Evolutionary conservation across 2,797 vertebrate genomes (phyloP), one percentile per base, ranked within the genome.

Genomic region (Sebastes dallii): DNA sequence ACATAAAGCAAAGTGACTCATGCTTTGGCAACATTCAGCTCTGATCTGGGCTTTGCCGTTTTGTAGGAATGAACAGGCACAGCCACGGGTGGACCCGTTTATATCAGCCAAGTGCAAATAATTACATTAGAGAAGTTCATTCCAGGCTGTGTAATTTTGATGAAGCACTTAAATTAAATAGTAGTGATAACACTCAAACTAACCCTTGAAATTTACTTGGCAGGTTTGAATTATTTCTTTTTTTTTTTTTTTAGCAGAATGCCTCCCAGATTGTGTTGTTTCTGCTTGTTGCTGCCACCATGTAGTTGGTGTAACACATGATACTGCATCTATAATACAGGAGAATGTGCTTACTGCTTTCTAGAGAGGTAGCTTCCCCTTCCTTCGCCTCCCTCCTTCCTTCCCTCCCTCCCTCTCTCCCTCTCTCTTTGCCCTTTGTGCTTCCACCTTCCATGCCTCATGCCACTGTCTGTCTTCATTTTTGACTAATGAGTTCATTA

Each of bases 401-500:
- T 22, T 66, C 61, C 5, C 22, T 72, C 29, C 55, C 55, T 59
- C 10, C 66, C n/a, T 50, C 52, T 20, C 56, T 55, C 13, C 13
- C 74, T 29, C 56, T 67, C 58, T 24, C 74, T 89, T 75, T 88
- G 66, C 85, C 89, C 87, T 90, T 88, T 90, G 77, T 75, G 83
- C 85, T 29, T 79, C 85, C 80, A 83, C 88, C 70, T 73, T 86
- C 64, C 67, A 66, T 75, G 80, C 86, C 82, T 86, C 77, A 77
- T 78, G 75, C 88, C 77, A 73, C 89, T 93, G 92, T 91, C 93
- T 90, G 92, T 94, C 94, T 93, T 95, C 88, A 93, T 93, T 94
- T 89, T 83, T 80, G 82, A 84, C 88, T 94, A 94, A 95, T 94
- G 93, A 92, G 71, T 93, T 94, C 87, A 93, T 95, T 94, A 94